These are phyloP conservation scores for Paradisaea rubra DNA, from an alignment of 2,113 vertebrate genomes.

Conservation along the genomic window DNA sequence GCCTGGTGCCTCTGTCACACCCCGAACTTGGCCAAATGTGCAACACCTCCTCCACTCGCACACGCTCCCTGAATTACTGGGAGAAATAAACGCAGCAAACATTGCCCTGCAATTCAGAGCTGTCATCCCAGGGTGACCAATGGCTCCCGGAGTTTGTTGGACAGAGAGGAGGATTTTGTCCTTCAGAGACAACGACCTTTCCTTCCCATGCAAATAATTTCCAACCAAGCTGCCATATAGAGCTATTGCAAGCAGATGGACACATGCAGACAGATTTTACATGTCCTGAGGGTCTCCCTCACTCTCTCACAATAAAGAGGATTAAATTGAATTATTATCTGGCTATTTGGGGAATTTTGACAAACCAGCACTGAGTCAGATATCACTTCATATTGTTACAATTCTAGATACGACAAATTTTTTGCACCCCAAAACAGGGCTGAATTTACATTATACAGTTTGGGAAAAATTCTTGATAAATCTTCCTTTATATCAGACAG, in stretches of 20 bases:
- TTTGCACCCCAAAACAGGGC: neutral
- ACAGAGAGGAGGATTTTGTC: neutral
- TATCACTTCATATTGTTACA: neutral
- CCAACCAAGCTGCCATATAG: neutral
- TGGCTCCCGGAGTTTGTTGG: neutral
- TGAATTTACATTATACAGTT: neutral
- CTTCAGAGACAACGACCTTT: slow-evolving; percentile 38
- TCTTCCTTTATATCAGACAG: neutral
- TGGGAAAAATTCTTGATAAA: neutral
- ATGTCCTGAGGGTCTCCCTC: neutral
- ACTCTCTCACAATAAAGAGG: neutral
- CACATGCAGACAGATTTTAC: neutral
- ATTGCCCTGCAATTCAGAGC: slow-evolving; percentile 43
- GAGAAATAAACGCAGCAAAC: slow-evolving; percentile 23
- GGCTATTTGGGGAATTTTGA: neutral
- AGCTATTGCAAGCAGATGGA: neutral
- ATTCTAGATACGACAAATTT: neutral
- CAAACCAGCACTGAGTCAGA: neutral
- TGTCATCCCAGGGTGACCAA: slow-evolving; percentile 52
- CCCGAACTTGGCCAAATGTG: neutral
- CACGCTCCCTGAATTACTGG: slow-evolving; percentile 26
- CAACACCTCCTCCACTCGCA: neutral
- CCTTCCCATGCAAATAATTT: neutral
- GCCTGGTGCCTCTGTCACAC: slow-evolving; percentile 35
- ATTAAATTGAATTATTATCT: neutral